phyloP scores from a whole-genome alignment of 2,113 vertebrate genomes.

The Cebidichthys violaceus region DNA sequence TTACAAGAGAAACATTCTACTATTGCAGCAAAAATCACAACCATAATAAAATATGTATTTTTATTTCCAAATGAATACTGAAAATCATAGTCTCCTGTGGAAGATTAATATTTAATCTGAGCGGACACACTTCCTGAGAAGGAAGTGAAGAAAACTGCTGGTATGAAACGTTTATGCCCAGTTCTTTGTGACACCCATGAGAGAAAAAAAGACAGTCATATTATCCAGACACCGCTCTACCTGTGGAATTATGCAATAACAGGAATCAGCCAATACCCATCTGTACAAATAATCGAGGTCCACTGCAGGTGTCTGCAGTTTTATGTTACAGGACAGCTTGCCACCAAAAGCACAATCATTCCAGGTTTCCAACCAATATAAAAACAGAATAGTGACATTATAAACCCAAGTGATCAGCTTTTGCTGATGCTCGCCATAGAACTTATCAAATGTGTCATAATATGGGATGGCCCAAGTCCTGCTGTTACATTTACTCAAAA shows the following conservation, averaged over 20 bases:
- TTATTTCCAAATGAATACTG: slow-evolving; percentile 62
- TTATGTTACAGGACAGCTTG: slow-evolving; percentile 57
- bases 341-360: slow-evolving; percentile 65
- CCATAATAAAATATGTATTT: slow-evolving; percentile 33
- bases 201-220: slow-evolving; percentile 32
- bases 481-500: slow-evolving; percentile 35
- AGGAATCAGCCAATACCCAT: slow-evolving; percentile 70
- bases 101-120: slow-evolving; percentile 48
- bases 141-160: slow-evolving; percentile 51
- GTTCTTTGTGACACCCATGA: slow-evolving; percentile 34
- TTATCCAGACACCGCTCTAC: slow-evolving; percentile 60
- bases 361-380: slow-evolving; percentile 58
- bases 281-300: slow-evolving; percentile 70
- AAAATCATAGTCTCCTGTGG: slow-evolving; percentile 35
- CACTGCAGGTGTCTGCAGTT: slow-evolving; percentile 69
- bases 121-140: slow-evolving; percentile 43
- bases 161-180: slow-evolving; percentile 49
- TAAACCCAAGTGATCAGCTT: slow-evolving; percentile 46
- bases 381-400: slow-evolving; percentile 36
- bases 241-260: slow-evolving; percentile 70
- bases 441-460: slow-evolving; percentile 14
- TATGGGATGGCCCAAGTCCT: not conserved
- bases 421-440: slow-evolving; percentile 51
- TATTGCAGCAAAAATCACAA: slow-evolving; percentile 17
- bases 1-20: slow-evolving; percentile 20